A percentile compares a stretch with the other conserved stretches of the same genome.
These are phyloP conservation scores for Thryonomys swinderianus DNA, from an alignment of 2,113 vertebrate genomes.

Conservation along the genomic window DNA sequence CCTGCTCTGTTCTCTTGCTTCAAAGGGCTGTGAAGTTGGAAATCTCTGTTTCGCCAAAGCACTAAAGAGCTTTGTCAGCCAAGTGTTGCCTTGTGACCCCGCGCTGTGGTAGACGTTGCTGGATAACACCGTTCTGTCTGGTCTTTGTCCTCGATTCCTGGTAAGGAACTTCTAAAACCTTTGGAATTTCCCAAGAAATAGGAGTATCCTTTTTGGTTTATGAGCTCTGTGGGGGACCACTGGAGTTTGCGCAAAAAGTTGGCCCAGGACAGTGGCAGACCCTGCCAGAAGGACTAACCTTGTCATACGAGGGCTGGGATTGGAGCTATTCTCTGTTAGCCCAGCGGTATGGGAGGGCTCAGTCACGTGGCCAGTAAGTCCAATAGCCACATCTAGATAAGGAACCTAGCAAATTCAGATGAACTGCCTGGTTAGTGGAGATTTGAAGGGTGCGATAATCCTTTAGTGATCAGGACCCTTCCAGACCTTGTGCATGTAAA, in stretches of 20 bases:
- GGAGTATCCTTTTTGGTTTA: not conserved
- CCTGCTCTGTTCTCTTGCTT: not conserved
- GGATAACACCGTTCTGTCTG: not conserved
- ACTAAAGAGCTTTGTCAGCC: not conserved
- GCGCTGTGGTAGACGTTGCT: not conserved
- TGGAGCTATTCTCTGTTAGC: not conserved
- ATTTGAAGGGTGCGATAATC: not conserved
- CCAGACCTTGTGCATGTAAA: not conserved
- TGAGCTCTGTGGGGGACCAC: not conserved
- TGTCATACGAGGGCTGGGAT: not conserved
- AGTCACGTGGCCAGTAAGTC: not conserved
- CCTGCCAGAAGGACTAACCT: not conserved
- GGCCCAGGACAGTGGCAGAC: not conserved
- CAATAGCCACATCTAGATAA: not conserved
- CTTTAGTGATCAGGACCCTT: not conserved
- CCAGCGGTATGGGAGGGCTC: not conserved
- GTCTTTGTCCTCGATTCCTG: not conserved
- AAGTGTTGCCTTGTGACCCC: not conserved
- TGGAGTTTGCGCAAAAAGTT: not conserved
- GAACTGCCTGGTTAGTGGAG: not conserved
- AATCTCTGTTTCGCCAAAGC: not conserved
- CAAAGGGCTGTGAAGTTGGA: not conserved
- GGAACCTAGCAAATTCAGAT: not conserved
- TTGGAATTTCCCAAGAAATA: not conserved
- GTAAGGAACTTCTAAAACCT: not conserved